Conservation (phyloP, 1,140 invertebrate species). For the Panagrolaimus sp. region DNA sequence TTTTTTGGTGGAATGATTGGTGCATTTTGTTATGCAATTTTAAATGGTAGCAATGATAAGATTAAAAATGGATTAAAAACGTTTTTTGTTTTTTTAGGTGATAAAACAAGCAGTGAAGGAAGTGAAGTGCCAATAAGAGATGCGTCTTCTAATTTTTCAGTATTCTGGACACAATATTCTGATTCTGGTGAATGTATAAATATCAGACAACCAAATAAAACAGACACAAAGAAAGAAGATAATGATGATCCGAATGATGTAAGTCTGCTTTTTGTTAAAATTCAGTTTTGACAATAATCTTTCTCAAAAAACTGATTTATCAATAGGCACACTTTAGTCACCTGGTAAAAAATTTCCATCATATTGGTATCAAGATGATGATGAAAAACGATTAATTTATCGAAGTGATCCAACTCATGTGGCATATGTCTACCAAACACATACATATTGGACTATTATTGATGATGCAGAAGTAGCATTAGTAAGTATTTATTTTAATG, state of each 20-base stretch:
- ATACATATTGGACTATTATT: conserved; percentile 9
- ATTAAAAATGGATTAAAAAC: neutral
- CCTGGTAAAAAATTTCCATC: neutral
- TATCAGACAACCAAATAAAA: neutral
- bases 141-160: conserved; percentile 1
- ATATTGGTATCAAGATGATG: conserved; percentile 24
- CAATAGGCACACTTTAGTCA: neutral
- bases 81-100: neutral
- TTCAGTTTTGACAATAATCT: too few species aligned
- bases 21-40: conserved; percentile 10
- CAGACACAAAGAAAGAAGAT: neutral
- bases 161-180: conserved; percentile 9
- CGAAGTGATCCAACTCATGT: conserved; percentile 10
- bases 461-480: neutral
- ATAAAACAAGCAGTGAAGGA: neutral
- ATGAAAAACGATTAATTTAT: conserved; percentile 6
- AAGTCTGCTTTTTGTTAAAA: neutral
- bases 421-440: conserved; percentile 3
- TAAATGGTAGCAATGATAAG: neutral
- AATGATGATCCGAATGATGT: neutral
- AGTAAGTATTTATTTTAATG: too few species aligned
- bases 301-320: too few species aligned
- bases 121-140: neutral
- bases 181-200: neutral
- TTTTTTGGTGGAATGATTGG: conserved; percentile 3